Evolutionary conservation across 2,888 invertebrate genomes (phyloP).

Genomic region (Machimus atricapillus): DNA sequence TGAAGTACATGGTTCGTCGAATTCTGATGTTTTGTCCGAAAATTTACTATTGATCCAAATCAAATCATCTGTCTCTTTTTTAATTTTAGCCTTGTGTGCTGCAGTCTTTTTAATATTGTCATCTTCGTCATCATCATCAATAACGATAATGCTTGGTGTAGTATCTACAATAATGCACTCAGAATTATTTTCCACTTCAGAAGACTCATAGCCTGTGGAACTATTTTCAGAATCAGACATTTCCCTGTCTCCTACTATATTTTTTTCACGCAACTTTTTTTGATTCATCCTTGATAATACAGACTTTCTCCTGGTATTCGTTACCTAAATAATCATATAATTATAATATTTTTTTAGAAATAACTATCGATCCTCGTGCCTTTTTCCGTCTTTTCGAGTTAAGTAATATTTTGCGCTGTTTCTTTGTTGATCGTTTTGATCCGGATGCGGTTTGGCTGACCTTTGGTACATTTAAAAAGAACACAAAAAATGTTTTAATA

Average conservation of each 20-base stretch:
- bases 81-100: background rate
- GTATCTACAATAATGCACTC: constrained; percentile 39
- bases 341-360: background rate
- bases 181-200: background rate
- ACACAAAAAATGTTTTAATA: background rate
- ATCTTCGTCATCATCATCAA: constrained; percentile 41
- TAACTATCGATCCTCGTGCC: background rate
- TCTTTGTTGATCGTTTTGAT: background rate
- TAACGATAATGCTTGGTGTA: constrained; percentile 28
- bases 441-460: background rate
- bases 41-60: background rate
- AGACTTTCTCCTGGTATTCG: background rate
- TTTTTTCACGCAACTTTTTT: background rate
- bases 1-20: background rate
- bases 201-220: background rate
- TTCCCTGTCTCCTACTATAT: background rate
- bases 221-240: background rate
- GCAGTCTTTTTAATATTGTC: background rate
- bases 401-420: background rate
- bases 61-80: background rate
- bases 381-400: background rate
- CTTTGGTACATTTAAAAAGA: background rate
- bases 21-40: background rate
- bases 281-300: background rate
- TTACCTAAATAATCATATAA: background rate